Conservation (phyloP, 2,888 invertebrate genomes). For the Himalopsyche anomala region DNA sequence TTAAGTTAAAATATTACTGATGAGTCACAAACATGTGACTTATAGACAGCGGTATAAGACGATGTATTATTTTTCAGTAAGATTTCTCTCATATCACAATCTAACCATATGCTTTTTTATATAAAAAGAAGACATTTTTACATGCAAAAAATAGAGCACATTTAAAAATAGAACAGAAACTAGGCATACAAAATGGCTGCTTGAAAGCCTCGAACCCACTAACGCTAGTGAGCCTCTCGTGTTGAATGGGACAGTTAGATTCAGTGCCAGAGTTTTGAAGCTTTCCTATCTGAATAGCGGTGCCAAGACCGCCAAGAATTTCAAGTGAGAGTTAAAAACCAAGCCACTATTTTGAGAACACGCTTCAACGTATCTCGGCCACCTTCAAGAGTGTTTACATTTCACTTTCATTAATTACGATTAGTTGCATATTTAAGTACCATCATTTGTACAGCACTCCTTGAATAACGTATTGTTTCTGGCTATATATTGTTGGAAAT, state of each 20-base stretch:
- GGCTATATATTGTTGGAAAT: no score
- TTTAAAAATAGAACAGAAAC: slow-evolving; percentile 50
- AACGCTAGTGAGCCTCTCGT: slow-evolving; percentile 35
- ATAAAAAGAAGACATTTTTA: no score
- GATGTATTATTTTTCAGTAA: no score
- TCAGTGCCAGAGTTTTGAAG: slow-evolving; percentile 21
- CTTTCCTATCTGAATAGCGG: not conserved
- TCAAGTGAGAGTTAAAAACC: slow-evolving; percentile 12
- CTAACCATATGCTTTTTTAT: no score
- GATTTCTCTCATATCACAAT: no score
- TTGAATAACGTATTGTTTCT: no score
- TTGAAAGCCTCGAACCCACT: slow-evolving; percentile 22
- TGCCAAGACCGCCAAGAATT: not conserved
- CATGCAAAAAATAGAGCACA: slow-evolving; percentile 15
- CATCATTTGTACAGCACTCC: no score
- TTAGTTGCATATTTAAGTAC: no score
- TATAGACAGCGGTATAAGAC: no score
- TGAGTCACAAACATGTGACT: no score
- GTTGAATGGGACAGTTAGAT: slow-evolving; percentile 45
- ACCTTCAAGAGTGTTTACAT: not conserved
- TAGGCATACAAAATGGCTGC: slow-evolving; percentile 43
- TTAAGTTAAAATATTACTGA: no score
- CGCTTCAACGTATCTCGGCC: not conserved
- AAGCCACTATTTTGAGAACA: slow-evolving; percentile 8
- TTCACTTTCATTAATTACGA: slow-evolving; percentile 14